Conservation (phyloP, 2,888 invertebrate species). For the Gasteruption jaculator region DNA sequence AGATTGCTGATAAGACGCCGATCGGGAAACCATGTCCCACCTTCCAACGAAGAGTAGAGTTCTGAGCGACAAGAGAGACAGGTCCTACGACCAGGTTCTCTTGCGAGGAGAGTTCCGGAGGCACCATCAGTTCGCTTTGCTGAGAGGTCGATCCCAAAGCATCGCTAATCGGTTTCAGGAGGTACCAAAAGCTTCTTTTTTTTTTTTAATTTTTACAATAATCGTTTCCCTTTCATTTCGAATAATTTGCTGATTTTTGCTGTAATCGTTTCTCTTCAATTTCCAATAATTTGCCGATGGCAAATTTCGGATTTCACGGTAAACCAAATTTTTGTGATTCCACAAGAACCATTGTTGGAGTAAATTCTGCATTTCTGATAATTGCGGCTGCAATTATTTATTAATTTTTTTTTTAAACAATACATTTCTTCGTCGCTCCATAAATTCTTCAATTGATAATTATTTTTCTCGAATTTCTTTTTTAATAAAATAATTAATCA, state of each 20-base stretch:
- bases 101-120: slow-evolving; percentile 35
- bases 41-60: slow-evolving; percentile 21
- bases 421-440: no score
- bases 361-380: no score
- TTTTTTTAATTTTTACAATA: neutral
- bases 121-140: slow-evolving; percentile 35
- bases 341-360: no score
- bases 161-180: slow-evolving; percentile 37
- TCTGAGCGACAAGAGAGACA: slow-evolving; percentile 13
- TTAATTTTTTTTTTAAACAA: no score
- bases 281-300: no score
- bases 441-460: no score
- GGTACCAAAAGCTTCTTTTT: slow-evolving; percentile 29
- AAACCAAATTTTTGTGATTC: no score
- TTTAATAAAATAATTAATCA: no score
- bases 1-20: no score
- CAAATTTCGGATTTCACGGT: no score
- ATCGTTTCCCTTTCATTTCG: neutral
- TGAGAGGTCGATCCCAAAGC: slow-evolving; percentile 33
- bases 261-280: slow-evolving; percentile 11
- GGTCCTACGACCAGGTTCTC: slow-evolving; percentile 28
- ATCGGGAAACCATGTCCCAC: slow-evolving; percentile 36
- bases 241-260: slow-evolving; percentile 5
- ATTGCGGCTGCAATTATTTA: no score
- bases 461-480: no score